These are phyloP conservation scores for Lamellibrachia columna DNA, from an alignment of 2,888 invertebrate species.

Conservation along the genomic window DNA sequence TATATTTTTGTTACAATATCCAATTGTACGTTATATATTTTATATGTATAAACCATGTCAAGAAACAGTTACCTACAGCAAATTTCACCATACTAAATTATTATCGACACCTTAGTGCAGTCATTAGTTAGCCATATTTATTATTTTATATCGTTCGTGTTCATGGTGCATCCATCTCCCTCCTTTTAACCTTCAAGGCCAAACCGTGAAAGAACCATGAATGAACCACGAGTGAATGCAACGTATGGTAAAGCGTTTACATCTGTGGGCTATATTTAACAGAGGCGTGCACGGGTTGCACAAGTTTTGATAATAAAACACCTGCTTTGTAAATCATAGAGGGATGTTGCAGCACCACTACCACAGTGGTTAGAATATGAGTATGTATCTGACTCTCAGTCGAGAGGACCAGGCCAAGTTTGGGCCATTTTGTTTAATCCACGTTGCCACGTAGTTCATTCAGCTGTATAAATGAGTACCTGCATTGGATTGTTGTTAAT, in stretches of 20 bases:
- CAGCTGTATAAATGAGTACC: too few species aligned
- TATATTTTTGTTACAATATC: neutral
- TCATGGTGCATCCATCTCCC: neutral
- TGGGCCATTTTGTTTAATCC: too few species aligned
- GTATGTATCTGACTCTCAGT: too few species aligned
- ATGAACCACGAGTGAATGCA: neutral
- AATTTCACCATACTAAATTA: neutral
- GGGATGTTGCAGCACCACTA: too few species aligned
- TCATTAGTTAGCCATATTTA: too few species aligned
- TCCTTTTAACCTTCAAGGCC: neutral
- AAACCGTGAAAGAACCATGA: neutral
- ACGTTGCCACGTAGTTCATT: too few species aligned
- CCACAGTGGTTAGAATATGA: too few species aligned
- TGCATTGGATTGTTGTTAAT: too few species aligned
- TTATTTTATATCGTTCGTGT: too few species aligned
- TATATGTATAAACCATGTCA: neutral
- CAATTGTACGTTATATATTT: neutral
- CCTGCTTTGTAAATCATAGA: too few species aligned
- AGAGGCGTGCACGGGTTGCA: neutral
- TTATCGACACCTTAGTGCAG: neutral
- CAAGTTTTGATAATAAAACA: too few species aligned
- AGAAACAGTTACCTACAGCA: neutral
- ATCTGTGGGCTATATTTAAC: neutral
- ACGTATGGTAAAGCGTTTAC: neutral
- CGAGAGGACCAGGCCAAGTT: too few species aligned